phyloP scores from a whole-genome alignment of 2,888 invertebrate genomes.

The Xestoiulus laeticollis region DNA sequence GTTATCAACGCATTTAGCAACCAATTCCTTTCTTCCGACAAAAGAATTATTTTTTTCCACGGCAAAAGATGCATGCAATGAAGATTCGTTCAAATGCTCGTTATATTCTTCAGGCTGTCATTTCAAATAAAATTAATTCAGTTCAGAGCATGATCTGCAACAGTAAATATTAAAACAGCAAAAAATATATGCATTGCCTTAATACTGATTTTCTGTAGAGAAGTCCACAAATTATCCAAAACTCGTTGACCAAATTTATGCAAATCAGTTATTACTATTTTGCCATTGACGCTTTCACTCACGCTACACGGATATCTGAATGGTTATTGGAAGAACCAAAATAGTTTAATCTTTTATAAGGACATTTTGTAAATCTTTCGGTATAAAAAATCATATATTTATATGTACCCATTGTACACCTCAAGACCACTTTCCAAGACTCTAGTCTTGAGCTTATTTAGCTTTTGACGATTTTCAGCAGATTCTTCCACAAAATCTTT shows the following conservation, averaged over 20 bases:
- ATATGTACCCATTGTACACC: conserved; percentile 44
- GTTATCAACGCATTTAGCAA: background rate
- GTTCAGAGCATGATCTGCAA: too few relatives aligned
- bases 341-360: background rate
- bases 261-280: conserved; percentile 63
- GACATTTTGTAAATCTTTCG: background rate
- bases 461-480: background rate
- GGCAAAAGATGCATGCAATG: conserved; percentile 44
- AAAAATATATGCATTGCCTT: background rate
- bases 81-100: background rate
- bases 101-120: background rate
- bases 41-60: background rate
- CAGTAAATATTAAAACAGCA: background rate
- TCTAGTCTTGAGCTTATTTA: conserved; percentile 47
- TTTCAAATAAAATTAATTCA: background rate
- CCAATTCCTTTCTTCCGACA: conserved; percentile 44
- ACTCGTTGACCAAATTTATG: conserved; percentile 63
- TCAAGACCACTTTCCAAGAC: conserved; percentile 45
- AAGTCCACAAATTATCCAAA: conserved; percentile 64
- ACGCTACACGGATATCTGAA: conserved; percentile 64
- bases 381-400: background rate
- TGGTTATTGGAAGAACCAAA: background rate
- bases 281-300: conserved; percentile 63
- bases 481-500: conserved; percentile 9
- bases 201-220: conserved; percentile 60